Percentiles rank a stretch among this genome's conserved stretches.
Evolutionary conservation across 2,113 vertebrate species (phyloP).

Genomic region (Miniopterus natalensis): DNA sequence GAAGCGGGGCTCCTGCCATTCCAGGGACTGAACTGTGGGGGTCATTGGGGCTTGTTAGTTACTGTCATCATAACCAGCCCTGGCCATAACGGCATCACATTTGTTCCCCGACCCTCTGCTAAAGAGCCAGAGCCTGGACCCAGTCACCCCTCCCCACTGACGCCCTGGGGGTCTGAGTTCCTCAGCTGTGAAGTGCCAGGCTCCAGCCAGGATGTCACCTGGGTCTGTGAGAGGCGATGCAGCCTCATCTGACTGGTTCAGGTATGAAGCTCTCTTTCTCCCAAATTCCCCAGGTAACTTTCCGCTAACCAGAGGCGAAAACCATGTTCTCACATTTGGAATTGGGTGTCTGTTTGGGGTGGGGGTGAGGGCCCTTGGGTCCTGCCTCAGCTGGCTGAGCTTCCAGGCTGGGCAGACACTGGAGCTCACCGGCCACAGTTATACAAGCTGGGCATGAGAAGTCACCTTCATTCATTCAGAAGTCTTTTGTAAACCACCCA

Average conservation of each 20-base stretch:
- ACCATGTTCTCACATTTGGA: not conserved
- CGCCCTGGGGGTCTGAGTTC: not conserved
- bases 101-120: not conserved
- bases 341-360: not conserved
- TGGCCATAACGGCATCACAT: not conserved
- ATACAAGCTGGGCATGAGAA: rapidly evolving
- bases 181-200: not conserved
- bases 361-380: not conserved
- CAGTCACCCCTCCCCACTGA: not conserved
- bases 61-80: not conserved
- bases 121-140: not conserved
- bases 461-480: not conserved
- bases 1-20: not conserved
- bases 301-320: not conserved
- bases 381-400: not conserved
- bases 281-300: slow-evolving; percentile 34
- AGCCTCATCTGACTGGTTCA: not conserved
- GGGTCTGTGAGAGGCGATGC: not conserved
- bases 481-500: not conserved
- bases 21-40: not conserved
- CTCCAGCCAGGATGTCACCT: not conserved
- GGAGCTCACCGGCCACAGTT: no score
- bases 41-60: not conserved
- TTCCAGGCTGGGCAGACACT: not conserved
- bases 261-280: slow-evolving; percentile 16